Percentiles rank a stretch among this genome's conserved stretches.
Conservation (phyloP, 92 coral and sea anemone genomes). For the Palythoa grandiflora region DNA sequence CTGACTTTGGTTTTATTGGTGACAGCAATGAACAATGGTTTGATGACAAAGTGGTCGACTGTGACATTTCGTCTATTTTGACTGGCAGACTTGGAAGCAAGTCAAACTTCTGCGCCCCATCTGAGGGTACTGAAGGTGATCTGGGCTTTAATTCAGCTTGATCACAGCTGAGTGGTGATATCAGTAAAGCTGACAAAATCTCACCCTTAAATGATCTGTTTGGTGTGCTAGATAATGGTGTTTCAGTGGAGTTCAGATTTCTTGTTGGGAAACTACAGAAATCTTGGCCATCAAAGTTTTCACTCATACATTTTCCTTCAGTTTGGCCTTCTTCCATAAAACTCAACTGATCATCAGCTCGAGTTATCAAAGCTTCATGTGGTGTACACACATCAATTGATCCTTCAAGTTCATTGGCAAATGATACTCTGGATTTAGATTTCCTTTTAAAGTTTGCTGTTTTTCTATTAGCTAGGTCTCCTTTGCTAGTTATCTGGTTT, state of each 20-base stretch:
- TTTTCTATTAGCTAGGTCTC: not conserved
- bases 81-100: not conserved
- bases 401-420: slow-evolving; percentile 21
- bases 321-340: not conserved
- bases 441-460: slow-evolving; percentile 43
- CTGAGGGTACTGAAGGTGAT: not conserved
- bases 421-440: not conserved
- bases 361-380: not conserved
- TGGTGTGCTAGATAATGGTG: slow-evolving; percentile 20
- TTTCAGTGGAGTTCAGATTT: not conserved
- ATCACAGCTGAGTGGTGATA: slow-evolving; percentile 1
- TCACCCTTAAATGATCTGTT: not conserved
- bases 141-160: not conserved
- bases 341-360: not conserved
- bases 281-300: not conserved
- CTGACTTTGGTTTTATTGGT: slow-evolving; percentile 30
- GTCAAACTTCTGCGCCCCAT: not conserved
- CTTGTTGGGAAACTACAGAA: not conserved
- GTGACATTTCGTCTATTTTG: not conserved
- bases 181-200: not conserved
- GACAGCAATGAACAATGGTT: not conserved
- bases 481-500: slow-evolving; percentile 27
- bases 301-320: not conserved
- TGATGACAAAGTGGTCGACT: not conserved
- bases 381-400: not conserved